Evolutionary conservation across 2,888 invertebrate species (phyloP), one percentile per base, ranked within the genome.

Genomic region (Serripes groenlandicus): DNA sequence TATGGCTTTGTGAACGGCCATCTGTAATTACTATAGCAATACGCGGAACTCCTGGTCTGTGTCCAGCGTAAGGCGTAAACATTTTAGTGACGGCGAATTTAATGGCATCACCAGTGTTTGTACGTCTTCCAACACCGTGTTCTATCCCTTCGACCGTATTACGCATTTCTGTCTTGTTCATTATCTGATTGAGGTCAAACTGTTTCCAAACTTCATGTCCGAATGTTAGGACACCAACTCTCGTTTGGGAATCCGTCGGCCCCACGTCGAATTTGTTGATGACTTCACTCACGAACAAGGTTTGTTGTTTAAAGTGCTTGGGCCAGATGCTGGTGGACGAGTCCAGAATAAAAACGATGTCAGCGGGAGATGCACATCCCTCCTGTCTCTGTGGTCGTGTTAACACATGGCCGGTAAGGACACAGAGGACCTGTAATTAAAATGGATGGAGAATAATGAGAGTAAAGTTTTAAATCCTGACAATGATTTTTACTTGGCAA

Each of bases 11-110:
- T 0, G 93, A 93, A 34, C 87, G 81, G 3, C 93, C 94, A 81
- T 94, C 94, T 1, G 94, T 94, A 64, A 94, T 89, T 37, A 94
- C 89, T 9, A 94, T 84, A 32, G 88, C 91, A 52, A 93, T 88
- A 26, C 87, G 85, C 1, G 91, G 80, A 3, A 90, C 91, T 26
- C 81, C 87, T 0, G 62, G 35, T 28, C 93, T 82, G 1, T 77
- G 81, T 0, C 90, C 88, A 15, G 73, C 72, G 26, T 78, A 70
- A 0, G 28, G n/a, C 7, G 73, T 81, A 70, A 91, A 90, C 90
- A 92, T 90, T 49, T 83, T 18, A 0, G 81, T 52, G 4, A 88
- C 68, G 11, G 89, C 89, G 71, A 76, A 91, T 7, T 83, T 72
- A 3, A 92, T 73, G 0, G 91, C 92, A 4, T 78, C 86, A n/a